Base-by-base conservation (phyloP, 2,113 vertebrate genomes). In the Oreocharis arfaki region DNA sequence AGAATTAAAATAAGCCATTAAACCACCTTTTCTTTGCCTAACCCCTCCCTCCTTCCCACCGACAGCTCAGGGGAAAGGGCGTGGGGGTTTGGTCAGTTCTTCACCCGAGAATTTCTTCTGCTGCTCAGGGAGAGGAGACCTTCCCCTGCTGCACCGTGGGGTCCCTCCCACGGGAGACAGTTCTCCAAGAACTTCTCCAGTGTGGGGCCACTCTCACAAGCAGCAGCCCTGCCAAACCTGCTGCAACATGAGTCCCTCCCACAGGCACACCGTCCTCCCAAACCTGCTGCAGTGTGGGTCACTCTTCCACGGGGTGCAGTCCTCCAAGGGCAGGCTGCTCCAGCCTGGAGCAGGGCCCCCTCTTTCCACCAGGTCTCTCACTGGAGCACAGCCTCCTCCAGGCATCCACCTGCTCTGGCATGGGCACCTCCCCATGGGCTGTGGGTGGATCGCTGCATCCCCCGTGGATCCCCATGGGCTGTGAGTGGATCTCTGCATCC, bases 191-290 rank as follows among this genome's bases (percentile, higher is more conserved):
- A 11, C 52, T 56, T 27, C 39, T n/a, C 39, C 11, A 5, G 8
- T 4, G 2, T 26, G 28, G 49, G 0, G 18, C 49, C 68, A 24
- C 8, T 39, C 49, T 17, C 15, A 52, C 2, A 1, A 41, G 69
- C 69, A 33, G 50, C 69, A 41, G 21, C 14, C 37, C 15, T 17
- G 8, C 30, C n/a, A 19, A 9, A 41, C 4, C 50, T 55, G 52
- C 52, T 24, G 18, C 39, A 26, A 1, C 1, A 3, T 73, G 70
- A 56, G 4, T 33, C 16, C 23, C 39, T 11, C 9, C 30, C 22
- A 26, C 2, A 4, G 49, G 28, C 27, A 52, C 46, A 37, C 10
- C 30, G 47, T 44, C 46, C 46, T 22, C n/a, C 65, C 46, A 49
- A 20, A 41, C 7, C 46, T 37, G 65, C 65, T 49, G 65, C n/a